Conservation (phyloP, 2,888 invertebrate genomes). For the Drymonia ruficornis region DNA sequence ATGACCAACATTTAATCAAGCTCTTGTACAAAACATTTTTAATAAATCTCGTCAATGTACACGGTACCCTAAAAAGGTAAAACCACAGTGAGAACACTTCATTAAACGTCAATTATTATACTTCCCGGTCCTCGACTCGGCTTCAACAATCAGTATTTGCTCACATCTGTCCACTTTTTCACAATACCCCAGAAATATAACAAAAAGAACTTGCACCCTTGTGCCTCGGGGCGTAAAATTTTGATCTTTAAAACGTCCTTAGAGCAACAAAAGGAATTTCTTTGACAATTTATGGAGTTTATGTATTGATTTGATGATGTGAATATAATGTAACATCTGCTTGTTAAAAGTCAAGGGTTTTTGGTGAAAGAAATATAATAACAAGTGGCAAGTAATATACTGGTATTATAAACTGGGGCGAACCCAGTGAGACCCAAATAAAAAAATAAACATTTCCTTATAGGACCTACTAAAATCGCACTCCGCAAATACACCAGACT, state of each 20-base stretch:
- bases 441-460: too few species aligned
- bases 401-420: too few species aligned
- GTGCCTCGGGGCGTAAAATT: constrained; percentile 70
- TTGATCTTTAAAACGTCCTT: constrained; percentile 47
- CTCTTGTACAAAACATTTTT: too few species aligned
- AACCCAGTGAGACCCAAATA: too few species aligned
- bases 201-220: constrained; percentile 45
- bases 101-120: constrained; percentile 75
- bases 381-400: too few species aligned
- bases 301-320: constrained; percentile 19
- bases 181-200: constrained; percentile 33
- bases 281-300: constrained; percentile 35
- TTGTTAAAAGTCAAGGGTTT: constrained; percentile 4
- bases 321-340: constrained; percentile 2
- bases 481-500: too few species aligned
- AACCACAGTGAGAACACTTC: constrained; percentile 58
- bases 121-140: constrained; percentile 61
- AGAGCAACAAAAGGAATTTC: constrained; percentile 13
- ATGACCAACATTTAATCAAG: too few species aligned
- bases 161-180: constrained; percentile 65
- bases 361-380: background rate
- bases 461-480: too few species aligned
- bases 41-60: background rate
- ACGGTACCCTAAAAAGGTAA: constrained; percentile 38
- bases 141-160: constrained; percentile 60